Evolutionary conservation across 1,140 invertebrate species (phyloP), one percentile per base, ranked within the genome.

Genomic region (Aphelenchoides fujianensis): DNA sequence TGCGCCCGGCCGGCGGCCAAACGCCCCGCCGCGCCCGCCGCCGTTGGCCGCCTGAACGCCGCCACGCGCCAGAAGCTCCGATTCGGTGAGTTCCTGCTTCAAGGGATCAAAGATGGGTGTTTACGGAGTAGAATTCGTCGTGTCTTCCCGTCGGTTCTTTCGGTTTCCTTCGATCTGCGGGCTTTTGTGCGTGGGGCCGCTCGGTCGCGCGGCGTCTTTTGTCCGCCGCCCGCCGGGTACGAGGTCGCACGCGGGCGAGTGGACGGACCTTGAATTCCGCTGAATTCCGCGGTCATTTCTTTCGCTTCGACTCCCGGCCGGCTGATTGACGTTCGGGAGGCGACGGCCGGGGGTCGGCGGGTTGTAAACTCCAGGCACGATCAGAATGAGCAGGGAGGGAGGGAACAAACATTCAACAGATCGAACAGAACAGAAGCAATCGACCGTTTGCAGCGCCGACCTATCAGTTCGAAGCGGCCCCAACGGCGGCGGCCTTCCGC

Each of bases 11-110:
- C 41, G 23, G 41, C 41, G 23, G 23, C 41, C 12, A 48, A 12
- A 48, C 12, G 41, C 23, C 41, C 12, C 23, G 41, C 12, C 12
- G 12, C 41, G 55, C 7, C 55, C 5, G 55, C 55, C 55, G 23
- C 55, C 5, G 19, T 32, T 23, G 34, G 5, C 5, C 28, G 55
- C 12, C 5, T 59, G 19, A 5, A 59, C 7, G 55, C 5, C 7
- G 12, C 12, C 12, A 48, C 12, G 12, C 55, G 55, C 28, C 12
- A 19, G 7, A 59, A 59, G 55, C 23, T 59, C 12, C 5, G 55
- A 59, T 59, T 59, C 19, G 55, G 55, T 59, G 19, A 59, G 55
- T 59, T 5, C 23, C 19, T 59, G 5, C 55, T 48, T 48, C 23
- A 16, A 23, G 41, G 12, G n/a, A n/a, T n/a, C n/a, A n/a, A n/a